Base-by-base conservation (phyloP, 2,113 vertebrate species). In the Cottus gobio region DNA sequence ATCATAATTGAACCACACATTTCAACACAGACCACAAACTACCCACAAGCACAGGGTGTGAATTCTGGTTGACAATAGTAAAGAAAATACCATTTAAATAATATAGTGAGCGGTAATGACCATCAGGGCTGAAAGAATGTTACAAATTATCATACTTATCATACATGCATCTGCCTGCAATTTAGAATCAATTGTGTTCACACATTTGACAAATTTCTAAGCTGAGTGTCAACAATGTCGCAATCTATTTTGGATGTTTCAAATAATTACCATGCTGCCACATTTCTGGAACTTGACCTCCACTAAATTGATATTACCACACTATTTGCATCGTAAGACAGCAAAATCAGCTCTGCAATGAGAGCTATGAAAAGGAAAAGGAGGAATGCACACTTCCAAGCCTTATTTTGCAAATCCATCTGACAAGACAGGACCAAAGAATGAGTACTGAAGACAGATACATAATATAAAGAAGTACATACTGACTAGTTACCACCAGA, bases 1-100 rank as follows among this genome's bases (percentile, higher is more conserved):
- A 61, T 71, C 44, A 76, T 80, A 80, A 85, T 81, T 68, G 77
- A 80, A 80, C 6, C 30, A 24, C 20, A 75, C 61, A 69, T 81
- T 84, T 87, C 48, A 81, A 28, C 30, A 61, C 34, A 42, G 37
- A 54, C 74, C 58, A 36, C 70, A 82, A 50, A 79, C 30, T 30
- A 37, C 30, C 73, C 2, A 63, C 28, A 82, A 57, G 71, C 60
- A 78, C 24, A 28, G 3, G 7, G 37, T 11, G 11, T 50, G 66
- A 71, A 75, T 54, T 34, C 77, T 37, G 34, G 81, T 7, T 80
- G 46, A 62, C 24, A 76, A 39, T 7, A 3, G 22, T 24, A 42
- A 48, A 37, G 13, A 54, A 48, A 85, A 71, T 20, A 64, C 66
- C 28, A 56, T 3, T 64, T 4, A n/a, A 50, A 34, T 68, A 34